These are phyloP conservation scores for Petroica traversi DNA, from an alignment of 2,113 vertebrate species.

Conservation along the genomic window DNA sequence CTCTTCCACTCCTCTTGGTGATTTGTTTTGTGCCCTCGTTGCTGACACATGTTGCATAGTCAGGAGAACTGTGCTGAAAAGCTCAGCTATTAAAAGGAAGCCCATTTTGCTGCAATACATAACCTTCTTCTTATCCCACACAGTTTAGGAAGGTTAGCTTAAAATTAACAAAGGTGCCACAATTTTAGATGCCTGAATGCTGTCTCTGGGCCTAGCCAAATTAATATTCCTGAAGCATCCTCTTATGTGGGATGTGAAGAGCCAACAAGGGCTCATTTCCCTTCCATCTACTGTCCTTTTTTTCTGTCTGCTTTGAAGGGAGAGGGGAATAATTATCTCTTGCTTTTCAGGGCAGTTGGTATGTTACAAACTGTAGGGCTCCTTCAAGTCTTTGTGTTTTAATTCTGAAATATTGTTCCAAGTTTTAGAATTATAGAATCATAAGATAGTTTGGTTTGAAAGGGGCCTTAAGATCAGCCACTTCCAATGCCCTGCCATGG, in stretches of 20 bases:
- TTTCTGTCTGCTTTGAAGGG: background rate
- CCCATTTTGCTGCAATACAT: background rate
- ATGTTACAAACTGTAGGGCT: background rate
- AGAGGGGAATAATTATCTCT: constrained; percentile 18
- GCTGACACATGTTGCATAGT: constrained; percentile 12
- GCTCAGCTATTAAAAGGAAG: constrained; percentile 47
- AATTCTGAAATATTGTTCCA: background rate
- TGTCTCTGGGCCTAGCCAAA: constrained; percentile 13
- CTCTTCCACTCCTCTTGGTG: background rate
- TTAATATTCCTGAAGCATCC: constrained; percentile 50
- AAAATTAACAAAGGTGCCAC: constrained; percentile 32
- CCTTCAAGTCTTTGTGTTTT: background rate
- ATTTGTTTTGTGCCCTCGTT: background rate
- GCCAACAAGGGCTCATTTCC: constrained; percentile 38
- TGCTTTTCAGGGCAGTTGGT: background rate
- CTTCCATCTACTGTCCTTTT: constrained; percentile 21
- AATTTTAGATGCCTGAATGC: constrained; percentile 32
- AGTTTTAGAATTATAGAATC: background rate
- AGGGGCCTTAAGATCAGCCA: background rate
- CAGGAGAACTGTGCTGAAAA: constrained; percentile 2
- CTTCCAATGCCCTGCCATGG: background rate
- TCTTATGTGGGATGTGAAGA: constrained; percentile 49
- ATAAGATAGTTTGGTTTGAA: background rate
- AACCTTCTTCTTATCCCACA: constrained; percentile 14
- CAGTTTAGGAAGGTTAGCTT: constrained; percentile 41